A percentile compares a stretch with the other conserved stretches of the same genome.
Evolutionary conservation across 1,140 invertebrate genomes (phyloP).

Genomic region (Brachionus manjavacas): DNA sequence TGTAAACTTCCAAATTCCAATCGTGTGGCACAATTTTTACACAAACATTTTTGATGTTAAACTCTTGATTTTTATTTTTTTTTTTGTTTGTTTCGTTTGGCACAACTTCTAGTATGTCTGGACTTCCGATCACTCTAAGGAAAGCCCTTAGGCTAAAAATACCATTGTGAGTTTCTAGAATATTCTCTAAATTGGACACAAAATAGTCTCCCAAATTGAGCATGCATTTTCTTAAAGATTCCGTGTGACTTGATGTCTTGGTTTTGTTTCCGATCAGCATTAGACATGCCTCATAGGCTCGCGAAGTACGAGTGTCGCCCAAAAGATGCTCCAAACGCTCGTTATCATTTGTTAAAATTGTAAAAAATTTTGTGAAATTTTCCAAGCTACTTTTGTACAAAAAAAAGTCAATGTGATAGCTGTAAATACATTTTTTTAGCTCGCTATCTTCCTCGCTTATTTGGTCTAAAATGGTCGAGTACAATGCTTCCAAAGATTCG

Average conservation of each 20-base stretch:
- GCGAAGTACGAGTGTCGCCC: background rate
- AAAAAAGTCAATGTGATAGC: constrained; percentile 39
- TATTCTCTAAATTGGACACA: background rate
- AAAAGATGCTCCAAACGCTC: background rate
- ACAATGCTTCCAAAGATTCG: background rate
- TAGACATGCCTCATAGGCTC: constrained; percentile 38
- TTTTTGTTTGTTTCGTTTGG: background rate
- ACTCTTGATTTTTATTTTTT: constrained; percentile 15
- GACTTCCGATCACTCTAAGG: background rate
- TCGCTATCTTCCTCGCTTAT: constrained; percentile 9
- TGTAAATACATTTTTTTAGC: constrained; percentile 21
- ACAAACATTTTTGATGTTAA: constrained; percentile 34
- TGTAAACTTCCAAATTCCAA: background rate
- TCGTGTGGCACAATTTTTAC: background rate
- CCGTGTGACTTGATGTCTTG: background rate
- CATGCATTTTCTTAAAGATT: background rate
- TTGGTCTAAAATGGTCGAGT: constrained; percentile 24
- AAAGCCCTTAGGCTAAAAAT: constrained; percentile 7
- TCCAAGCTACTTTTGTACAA: constrained; percentile 28
- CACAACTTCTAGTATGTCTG: background rate
- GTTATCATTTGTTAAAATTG: background rate
- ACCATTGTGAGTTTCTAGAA: constrained; percentile 7
- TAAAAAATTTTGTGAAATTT: constrained; percentile 5
- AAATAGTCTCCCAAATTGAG: constrained; percentile 7
- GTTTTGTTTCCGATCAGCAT: constrained; percentile 6